A percentile compares a stretch with the other conserved stretches of the same genome.
These are phyloP conservation scores for Drosophila fungiperda DNA, from an alignment of 2,888 invertebrate species.

Conservation along the genomic window DNA sequence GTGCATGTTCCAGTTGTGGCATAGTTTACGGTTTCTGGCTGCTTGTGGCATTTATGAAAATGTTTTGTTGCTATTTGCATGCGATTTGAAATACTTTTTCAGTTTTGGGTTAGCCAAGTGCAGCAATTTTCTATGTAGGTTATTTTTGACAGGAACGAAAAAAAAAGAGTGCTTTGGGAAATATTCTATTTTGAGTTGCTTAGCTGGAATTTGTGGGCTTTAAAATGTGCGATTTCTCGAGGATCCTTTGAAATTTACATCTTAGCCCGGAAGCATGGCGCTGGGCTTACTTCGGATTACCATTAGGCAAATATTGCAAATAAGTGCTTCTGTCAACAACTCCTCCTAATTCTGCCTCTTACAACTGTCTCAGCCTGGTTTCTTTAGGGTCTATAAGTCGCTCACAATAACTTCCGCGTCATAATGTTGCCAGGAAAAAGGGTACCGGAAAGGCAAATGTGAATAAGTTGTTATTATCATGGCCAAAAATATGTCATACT, in stretches of 20 bases:
- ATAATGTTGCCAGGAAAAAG: conserved; percentile 30
- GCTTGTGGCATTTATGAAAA: conserved; percentile 32
- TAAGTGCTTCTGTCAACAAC: background rate
- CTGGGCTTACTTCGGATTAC: conserved; percentile 5
- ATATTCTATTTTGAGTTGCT: background rate
- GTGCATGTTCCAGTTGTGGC: conserved; percentile 23
- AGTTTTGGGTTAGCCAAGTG: conserved; percentile 13
- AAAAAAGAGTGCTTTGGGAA: background rate
- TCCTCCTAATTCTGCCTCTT: background rate
- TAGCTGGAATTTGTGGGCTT: background rate
- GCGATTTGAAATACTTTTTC: conserved; percentile 21
- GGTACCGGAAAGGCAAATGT: conserved; percentile 28
- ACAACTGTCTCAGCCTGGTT: conserved; percentile 7
- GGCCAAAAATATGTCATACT: conserved; percentile 68
- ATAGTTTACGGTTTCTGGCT: background rate
- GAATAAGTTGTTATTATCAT: conserved; percentile 77
- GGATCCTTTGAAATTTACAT: background rate
- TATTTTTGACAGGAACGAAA: background rate
- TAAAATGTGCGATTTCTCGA: background rate
- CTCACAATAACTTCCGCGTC: conserved; percentile 53
- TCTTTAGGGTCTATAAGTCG: conserved; percentile 19
- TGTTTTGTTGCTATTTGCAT: conserved; percentile 45
- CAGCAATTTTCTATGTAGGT: background rate
- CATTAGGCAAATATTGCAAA: conserved; percentile 7
- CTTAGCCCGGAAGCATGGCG: background rate